Evolutionary conservation across 2,113 vertebrate species (phyloP), one percentile per base, ranked within the genome.

Genomic region (Chroicocephalus ridibundus): DNA sequence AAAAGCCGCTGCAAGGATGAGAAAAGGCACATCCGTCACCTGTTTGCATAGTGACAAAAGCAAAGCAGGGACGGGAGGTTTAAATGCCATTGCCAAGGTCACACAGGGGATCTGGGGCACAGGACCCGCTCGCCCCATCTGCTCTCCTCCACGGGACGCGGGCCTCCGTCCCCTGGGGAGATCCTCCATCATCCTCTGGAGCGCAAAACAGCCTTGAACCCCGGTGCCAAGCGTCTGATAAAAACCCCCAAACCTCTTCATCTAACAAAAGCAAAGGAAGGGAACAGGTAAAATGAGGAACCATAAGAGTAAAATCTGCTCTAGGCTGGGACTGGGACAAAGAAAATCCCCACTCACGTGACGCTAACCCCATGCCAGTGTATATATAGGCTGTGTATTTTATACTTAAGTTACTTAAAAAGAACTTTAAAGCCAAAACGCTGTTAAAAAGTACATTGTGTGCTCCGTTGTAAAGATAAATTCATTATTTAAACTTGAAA

Each of bases 161-260:
- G n/a, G 22, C 21, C 22, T 57, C 58, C 36, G 10, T 15, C 88
- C 46, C 46, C 19, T 47, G 46, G 46, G 46, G 46, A 47, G 46
- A 47, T 19, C 11, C 58, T 6, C 70, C 42, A 0, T 2, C 66
- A 10, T 5, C 49, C 60, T 1, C 24, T 27, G 22, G 36, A 13
- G 34, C 49, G 4, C 32, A n/a, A 15, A 55, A 17, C 36, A 13
- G 46, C 86, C 58, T 9, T 34, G 24, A 10, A 19, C 9, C 12
- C 72, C 8, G 16, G 2, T 0, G 4, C 44, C 5, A 44, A 72
- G 40, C 2, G 2, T 0, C 6, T 8, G 26, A 19, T 1, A 34
- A 46, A 87, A 65, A 13, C 54, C 70, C 61, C 19, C 4, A 57
- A 71, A 26, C 0, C 2, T 0, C 34, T 5, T 40, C 24, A 0